These are phyloP conservation scores for Diogma glabrata DNA, from an alignment of 2,888 invertebrate genomes.

Conservation along the genomic window DNA sequence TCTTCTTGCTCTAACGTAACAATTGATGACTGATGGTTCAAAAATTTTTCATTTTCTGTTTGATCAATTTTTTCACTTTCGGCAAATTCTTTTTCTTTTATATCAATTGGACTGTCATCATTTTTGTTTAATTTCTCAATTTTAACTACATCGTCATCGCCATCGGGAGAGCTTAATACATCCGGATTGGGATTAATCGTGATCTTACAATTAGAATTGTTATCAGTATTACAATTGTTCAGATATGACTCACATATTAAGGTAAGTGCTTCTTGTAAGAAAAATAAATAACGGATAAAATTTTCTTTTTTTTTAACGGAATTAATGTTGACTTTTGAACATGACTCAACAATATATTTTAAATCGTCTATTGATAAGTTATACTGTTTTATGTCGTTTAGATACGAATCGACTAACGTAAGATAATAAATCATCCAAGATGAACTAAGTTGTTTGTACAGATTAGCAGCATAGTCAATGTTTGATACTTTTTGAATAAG, in stretches of 20 bases:
- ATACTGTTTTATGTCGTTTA: conserved; percentile 56
- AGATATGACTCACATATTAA: conserved; percentile 46
- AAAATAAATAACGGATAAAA: conserved; percentile 47
- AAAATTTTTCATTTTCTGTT: conserved; percentile 10
- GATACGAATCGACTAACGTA: conserved; percentile 72
- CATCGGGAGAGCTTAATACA: too few species aligned
- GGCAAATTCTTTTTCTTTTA: too few species aligned
- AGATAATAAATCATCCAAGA: conserved; percentile 85
- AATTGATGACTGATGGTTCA: conserved; percentile 29
- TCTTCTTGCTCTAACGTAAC: conserved; percentile 29
- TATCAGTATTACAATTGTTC: conserved; percentile 36
- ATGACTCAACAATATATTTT: conserved; percentile 50
- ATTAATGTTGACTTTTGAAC: conserved; percentile 41
- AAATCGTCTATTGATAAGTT: conserved; percentile 48
- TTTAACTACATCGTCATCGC: too few species aligned
- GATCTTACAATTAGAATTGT: conserved; percentile 12
- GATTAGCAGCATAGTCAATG: conserved; percentile 72
- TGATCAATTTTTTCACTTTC: not conserved
- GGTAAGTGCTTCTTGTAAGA: conserved; percentile 50
- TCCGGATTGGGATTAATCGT: too few species aligned
- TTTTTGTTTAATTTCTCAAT: too few species aligned
- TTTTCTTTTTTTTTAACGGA: conserved; percentile 42
- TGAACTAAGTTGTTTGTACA: conserved; percentile 87
- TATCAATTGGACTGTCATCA: too few species aligned
- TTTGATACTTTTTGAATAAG: conserved; percentile 86